Evolutionary conservation across 2,113 vertebrate species (phyloP).

Genomic region (Coregonus clupeaformis): DNA sequence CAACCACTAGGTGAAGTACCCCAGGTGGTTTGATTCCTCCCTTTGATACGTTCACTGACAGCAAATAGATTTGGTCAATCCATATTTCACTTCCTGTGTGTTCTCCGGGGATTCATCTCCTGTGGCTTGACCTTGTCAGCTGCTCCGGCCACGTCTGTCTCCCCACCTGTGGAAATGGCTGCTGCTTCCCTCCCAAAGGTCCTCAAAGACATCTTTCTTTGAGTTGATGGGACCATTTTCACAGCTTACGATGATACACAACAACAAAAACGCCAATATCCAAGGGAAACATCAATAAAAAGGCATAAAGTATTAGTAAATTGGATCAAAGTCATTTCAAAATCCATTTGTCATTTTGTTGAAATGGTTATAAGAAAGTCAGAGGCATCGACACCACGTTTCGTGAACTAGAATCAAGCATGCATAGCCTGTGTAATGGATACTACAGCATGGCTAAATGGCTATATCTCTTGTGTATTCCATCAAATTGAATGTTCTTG

Average conservation of each 20-base stretch:
- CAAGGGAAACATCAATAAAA: background rate
- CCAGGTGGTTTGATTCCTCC: slow-evolving; percentile 34
- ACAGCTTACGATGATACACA: too few relatives aligned
- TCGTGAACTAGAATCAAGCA: background rate
- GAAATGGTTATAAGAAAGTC: background rate
- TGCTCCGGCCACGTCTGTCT: slow-evolving; percentile 2
- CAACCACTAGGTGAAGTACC: background rate
- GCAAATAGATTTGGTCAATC: slow-evolving; percentile 59
- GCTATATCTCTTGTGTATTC: background rate
- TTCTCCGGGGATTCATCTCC: slow-evolving; percentile 38
- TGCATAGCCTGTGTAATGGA: background rate
- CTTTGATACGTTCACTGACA: slow-evolving; percentile 50
- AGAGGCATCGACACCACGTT: background rate
- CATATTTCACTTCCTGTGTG: slow-evolving; percentile 57
- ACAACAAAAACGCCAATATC: background rate
- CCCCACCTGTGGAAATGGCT: background rate
- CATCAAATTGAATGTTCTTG: background rate
- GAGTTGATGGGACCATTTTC: slow-evolving; percentile 28
- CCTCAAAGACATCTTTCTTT: slow-evolving; percentile 26
- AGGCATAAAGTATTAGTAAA: background rate
- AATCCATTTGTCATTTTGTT: background rate
- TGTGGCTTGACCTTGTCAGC: slow-evolving; percentile 43
- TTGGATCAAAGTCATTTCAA: background rate
- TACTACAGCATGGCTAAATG: background rate
- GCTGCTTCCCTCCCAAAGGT: slow-evolving; percentile 3